A percentile compares a stretch with the other conserved stretches of the same genome.
These are phyloP conservation scores for Marasmarcha lunaedactyla DNA, from an alignment of 2,888 invertebrate species.

Conservation along the genomic window DNA sequence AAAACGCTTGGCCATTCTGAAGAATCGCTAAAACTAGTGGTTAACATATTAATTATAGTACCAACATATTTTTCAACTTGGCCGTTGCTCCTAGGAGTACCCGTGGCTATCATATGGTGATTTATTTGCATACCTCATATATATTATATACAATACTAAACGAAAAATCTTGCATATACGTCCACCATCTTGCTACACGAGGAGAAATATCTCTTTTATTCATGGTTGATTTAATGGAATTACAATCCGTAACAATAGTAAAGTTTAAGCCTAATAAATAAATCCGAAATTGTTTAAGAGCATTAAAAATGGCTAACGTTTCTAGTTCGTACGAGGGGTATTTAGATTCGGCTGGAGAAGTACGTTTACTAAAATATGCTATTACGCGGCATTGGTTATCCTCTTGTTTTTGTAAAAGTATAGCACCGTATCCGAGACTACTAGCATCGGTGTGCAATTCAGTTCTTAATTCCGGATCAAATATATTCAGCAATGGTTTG, in stretches of 20 bases:
- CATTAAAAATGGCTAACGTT: conserved; percentile 25
- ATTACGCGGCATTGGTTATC: conserved; percentile 18
- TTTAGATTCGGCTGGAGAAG: conserved; percentile 16
- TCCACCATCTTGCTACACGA: conserved; percentile 19
- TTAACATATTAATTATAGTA: conserved; percentile 13
- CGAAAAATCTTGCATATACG: conserved; percentile 17
- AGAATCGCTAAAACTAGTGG: conserved; percentile 7
- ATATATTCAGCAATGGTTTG: conserved; percentile 18
- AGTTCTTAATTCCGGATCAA: conserved; percentile 14
- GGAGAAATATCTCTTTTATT: conserved; percentile 18
- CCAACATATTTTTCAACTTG: conserved; percentile 13
- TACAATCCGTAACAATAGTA: conserved; percentile 17
- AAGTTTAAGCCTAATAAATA: conserved; percentile 25
- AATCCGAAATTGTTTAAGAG: conserved; percentile 25
- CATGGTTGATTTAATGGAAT: conserved; percentile 15
- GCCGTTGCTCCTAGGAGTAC: conserved; percentile 12
- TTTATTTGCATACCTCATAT: conserved; percentile 7
- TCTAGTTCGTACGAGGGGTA: conserved; percentile 31
- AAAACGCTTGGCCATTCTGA: conserved; percentile 16
- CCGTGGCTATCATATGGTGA: conserved; percentile 14
- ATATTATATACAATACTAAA: conserved; percentile 17
- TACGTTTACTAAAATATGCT: conserved; percentile 25
- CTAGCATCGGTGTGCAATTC: conserved; percentile 21
- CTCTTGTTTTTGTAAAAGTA: conserved; percentile 24
- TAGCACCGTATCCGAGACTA: conserved; percentile 21